Evolutionary conservation across 92 coral and sea anemone genomes (phyloP), one percentile per base, ranked within the genome.

Genomic region (Palythoa grandis): DNA sequence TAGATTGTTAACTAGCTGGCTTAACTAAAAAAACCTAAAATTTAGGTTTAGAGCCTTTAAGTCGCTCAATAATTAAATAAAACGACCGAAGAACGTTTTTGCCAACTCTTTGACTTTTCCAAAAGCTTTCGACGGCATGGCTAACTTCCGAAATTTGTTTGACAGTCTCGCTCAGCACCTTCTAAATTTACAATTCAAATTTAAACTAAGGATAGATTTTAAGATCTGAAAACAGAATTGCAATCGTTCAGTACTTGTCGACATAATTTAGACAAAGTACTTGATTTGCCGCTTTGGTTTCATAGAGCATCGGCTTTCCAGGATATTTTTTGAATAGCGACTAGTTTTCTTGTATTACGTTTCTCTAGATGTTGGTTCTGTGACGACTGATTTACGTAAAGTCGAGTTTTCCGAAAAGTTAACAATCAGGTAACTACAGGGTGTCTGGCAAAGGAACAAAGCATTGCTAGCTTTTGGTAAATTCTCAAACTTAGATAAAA

Each of bases 101-200:
- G 11, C 29, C 11, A 37, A 25, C 60, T 24, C 47, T 52, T 19
- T 80, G 23, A 16, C 57, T 25, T 78, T 38, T 78, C 60, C n/a
- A n/a, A 56, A 78, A 60, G 38, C 52, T 56, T 60, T 15, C 53
- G 29, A 43, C 73, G 37, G 15, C 20, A 23, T 39, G 52, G 63
- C 17, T 22, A 4, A 65, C 72, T 65, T 79, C 39, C 61, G 7
- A 80, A 65, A 48, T 47, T 80, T 40, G 72, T 65, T 66, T 80
- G 20, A 25, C 43, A 17, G 69, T 19, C 11, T 22, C 40, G 25
- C 57, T 65, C 84, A 65, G 43, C 68, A 67, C 22, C 84, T 79
- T 65, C 37, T 58, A 67, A 80, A 80, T 66, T 80, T 65, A 80
- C 74, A 80, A 80, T 80, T 80, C 85, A 80, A 80, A 80, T 80